Base-by-base conservation (phyloP, 2,113 vertebrate genomes). In the Anser brachyrhynchus region DNA sequence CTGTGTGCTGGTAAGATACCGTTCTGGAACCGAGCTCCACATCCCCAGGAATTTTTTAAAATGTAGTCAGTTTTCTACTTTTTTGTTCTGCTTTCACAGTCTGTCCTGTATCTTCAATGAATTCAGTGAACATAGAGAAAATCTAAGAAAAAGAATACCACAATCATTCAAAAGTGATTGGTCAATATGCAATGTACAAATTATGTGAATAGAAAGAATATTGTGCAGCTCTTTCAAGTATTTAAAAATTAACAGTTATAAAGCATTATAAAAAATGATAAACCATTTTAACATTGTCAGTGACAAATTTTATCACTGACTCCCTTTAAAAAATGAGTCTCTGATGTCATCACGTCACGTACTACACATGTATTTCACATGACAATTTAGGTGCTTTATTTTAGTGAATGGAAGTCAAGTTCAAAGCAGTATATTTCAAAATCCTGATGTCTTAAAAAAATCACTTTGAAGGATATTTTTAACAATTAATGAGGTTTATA, bases 1-100 rank as follows among this genome's bases (percentile, higher is more conserved):
- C 6, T 4, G 20, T 16, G 18, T 20, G 20, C 4, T 2, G 1
- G 18, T 18, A 55, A 29, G 29, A 69, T 6, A 46, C 10, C 3
- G 16, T 37, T 14, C 29, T 19, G 35, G 37, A 91, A 82, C 8
- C 20, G 44, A 78, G 72, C 49, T 95, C 31, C 26, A 59, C 26
- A 17, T 78, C 22, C 26, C 51, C 20, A 8, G 37, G 10, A 12
- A 31, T 58, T 84, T 74, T 39, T 1, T 0, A 14, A 52, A 39
- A 46, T 31, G 41, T 35, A 35, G 5, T 43, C 29, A 0, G 7
- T n/a, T 74, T 84, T 75, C 49, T 51, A 25, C 25, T 81, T 67
- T 11, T 35, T 70, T 33, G 8, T 64, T 95, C 85, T 73, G 9
- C 33, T 87, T 76, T 75, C 25, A 5, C 10, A 26, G 44, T 44